Percentiles rank a stretch among this genome's conserved stretches.
Evolutionary conservation across 2,888 invertebrate genomes (phyloP).

Genomic region (Tuberolachnus salignus): DNA sequence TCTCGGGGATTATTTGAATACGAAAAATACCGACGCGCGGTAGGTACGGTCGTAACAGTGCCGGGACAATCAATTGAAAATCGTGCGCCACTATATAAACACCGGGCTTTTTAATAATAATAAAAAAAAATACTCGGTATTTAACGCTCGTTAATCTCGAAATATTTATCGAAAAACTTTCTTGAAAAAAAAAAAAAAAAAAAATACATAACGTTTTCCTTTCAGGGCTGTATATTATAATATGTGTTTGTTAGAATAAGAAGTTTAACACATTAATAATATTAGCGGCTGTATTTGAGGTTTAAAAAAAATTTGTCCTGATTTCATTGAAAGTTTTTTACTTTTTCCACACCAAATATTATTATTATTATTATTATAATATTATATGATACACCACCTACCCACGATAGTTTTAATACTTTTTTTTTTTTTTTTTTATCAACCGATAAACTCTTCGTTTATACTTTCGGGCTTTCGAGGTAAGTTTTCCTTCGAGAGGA

Average conservation of each 20-base stretch:
- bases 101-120: too few relatives aligned
- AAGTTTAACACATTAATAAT: conserved; percentile 51
- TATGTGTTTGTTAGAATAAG: neutral
- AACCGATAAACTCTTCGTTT: conserved; percentile 7
- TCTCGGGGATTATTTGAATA: too few relatives aligned
- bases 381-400: neutral
- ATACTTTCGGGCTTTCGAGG: neutral
- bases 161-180: conserved; percentile 52
- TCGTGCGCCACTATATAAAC: too few relatives aligned
- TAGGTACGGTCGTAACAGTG: too few relatives aligned
- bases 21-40: too few relatives aligned
- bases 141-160: conserved; percentile 28
- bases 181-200: neutral
- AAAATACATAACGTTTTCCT: conserved; percentile 8
- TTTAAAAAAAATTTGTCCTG: conserved; percentile 31
- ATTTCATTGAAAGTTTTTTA: conserved; percentile 44
- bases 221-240: neutral
- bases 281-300: conserved; percentile 45
- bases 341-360: neutral
- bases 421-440: neutral
- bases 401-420: neutral
- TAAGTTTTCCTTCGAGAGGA: neutral
- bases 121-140: too few relatives aligned
- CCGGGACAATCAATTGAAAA: too few relatives aligned
- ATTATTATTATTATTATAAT: too few relatives aligned